These are phyloP conservation scores for Cosmia trapezina DNA, from an alignment of 2,888 invertebrate species.

Conservation along the genomic window DNA sequence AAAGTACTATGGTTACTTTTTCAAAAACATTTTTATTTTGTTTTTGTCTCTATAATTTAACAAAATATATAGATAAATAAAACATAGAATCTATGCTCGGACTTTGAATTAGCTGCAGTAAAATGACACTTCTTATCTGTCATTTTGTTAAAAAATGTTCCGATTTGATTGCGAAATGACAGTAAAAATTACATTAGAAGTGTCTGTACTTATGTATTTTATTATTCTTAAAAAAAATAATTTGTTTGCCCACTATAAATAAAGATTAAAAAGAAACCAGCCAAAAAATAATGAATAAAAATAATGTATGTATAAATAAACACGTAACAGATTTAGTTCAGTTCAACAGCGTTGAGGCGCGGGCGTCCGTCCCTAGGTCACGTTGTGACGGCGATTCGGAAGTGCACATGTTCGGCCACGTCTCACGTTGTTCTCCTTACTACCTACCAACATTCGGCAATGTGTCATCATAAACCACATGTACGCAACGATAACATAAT, in stretches of 20 bases:
- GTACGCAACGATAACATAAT: conserved; percentile 23
- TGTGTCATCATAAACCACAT: conserved; percentile 35
- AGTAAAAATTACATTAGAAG: no score
- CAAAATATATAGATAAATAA: no score
- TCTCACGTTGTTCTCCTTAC: conserved; percentile 42
- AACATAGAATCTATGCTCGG: no score
- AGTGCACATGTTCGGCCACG: conserved; percentile 72
- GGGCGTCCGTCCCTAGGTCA: conserved; percentile 61
- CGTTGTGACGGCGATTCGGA: conserved; percentile 68
- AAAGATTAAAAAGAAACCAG: background rate
- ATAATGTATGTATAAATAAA: background rate
- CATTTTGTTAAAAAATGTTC: no score
- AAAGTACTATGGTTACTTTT: no score
- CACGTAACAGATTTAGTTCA: conserved; percentile 17
- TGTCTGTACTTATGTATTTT: no score
- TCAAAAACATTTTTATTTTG: no score
- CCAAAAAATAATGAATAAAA: background rate
- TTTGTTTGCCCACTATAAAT: background rate
- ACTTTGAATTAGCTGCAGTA: no score
- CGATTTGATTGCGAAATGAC: no score
- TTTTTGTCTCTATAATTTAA: no score
- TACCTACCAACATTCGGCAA: conserved; percentile 47
- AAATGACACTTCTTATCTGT: no score
- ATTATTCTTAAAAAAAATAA: no score
- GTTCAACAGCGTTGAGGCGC: conserved; percentile 2